phyloP scores from a whole-genome alignment of 2,888 invertebrate species.

The Xanthia icteritia region DNA sequence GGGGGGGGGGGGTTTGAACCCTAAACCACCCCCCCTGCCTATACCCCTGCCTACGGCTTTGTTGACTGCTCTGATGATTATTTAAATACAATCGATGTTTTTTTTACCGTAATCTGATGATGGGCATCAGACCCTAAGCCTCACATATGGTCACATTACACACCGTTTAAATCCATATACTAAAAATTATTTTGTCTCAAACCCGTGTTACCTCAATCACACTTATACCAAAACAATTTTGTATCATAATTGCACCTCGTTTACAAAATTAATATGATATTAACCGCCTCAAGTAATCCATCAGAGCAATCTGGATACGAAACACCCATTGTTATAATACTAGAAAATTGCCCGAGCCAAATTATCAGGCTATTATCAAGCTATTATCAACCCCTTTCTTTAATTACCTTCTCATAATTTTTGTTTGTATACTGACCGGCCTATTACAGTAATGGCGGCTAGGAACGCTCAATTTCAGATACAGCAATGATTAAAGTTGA shows the following conservation, averaged over 20 bases:
- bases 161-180: background rate
- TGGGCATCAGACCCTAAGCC: background rate
- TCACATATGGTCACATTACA: background rate
- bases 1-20: too few species aligned
- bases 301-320: constrained; percentile 80
- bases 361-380: constrained; percentile 87
- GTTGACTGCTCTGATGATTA: too few species aligned
- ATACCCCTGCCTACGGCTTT: too few species aligned
- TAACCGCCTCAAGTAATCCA: constrained; percentile 77
- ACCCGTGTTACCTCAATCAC: constrained; percentile 46
- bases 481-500: constrained; percentile 82
- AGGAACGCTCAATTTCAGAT: constrained; percentile 81
- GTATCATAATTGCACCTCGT: constrained; percentile 58
- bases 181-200: constrained; percentile 1
- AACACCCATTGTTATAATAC: constrained; percentile 85
- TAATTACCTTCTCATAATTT: constrained; percentile 88
- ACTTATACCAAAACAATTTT: constrained; percentile 49
- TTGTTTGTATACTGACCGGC: constrained; percentile 85
- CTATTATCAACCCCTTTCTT: constrained; percentile 89
- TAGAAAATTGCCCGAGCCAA: constrained; percentile 86
- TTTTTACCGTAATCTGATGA: background rate
- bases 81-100: too few species aligned
- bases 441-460: constrained; percentile 85
- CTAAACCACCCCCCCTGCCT: too few species aligned
- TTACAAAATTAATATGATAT: constrained; percentile 71